Evolutionary conservation across 1,140 invertebrate species (phyloP).

Genomic region (Drosophila nebulosa): DNA sequence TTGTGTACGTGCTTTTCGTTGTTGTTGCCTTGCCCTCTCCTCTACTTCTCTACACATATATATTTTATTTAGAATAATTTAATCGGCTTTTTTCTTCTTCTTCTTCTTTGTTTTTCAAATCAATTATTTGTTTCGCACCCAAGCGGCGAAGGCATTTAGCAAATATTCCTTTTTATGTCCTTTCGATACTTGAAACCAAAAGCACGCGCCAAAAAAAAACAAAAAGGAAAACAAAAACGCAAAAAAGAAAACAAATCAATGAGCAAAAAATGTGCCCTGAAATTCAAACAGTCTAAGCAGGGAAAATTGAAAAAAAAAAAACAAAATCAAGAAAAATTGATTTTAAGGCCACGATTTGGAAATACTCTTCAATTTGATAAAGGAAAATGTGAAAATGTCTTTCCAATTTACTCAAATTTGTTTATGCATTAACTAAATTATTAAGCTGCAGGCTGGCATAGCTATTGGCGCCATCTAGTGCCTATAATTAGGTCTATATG

Average conservation of each 20-base stretch:
- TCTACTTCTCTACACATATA: no score
- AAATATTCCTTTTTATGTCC: conserved; percentile 1
- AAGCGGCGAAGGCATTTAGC: neutral
- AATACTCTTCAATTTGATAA: neutral
- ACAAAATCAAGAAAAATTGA: neutral
- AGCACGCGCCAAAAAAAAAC: conserved; percentile 24
- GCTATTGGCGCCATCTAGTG: no score
- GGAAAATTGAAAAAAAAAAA: neutral
- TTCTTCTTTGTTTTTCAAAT: conserved; percentile 2
- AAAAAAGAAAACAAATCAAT: conserved; percentile 17
- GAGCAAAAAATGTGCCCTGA: conserved; percentile 7
- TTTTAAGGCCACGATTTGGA: neutral
- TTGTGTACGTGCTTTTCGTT: neutral
- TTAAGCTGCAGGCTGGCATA: no score
- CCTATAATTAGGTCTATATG: no score
- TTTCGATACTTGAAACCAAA: conserved; percentile 4
- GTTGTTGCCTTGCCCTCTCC: neutral
- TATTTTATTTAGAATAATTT: conserved; percentile 32
- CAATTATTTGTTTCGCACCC: conserved; percentile 33
- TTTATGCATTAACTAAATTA: no score
- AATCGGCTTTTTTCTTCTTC: conserved; percentile 24
- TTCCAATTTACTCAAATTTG: no score
- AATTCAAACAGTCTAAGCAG: conserved; percentile 4
- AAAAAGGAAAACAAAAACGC: neutral
- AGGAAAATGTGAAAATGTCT: no score